A percentile compares a stretch with the other conserved stretches of the same genome.
phyloP scores from a whole-genome alignment of 2,888 invertebrate species.

The Mechanitis mazaeus region DNA sequence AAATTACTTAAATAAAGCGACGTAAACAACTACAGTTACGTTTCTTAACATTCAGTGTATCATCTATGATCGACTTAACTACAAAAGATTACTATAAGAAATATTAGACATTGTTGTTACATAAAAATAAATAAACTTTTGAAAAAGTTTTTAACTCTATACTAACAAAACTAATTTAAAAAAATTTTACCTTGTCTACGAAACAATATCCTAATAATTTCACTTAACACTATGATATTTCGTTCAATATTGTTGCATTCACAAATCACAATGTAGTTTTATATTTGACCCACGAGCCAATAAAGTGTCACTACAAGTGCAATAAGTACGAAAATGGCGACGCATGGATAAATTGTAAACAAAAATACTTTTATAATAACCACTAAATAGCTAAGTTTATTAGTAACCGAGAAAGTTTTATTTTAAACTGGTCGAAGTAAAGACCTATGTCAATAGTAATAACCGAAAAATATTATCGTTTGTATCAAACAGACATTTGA shows the following conservation, averaged over 20 bases:
- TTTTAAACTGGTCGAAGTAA: background rate
- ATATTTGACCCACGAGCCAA: slow-evolving; percentile 20
- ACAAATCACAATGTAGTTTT: slow-evolving; percentile 18
- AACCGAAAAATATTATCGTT: slow-evolving; percentile 17
- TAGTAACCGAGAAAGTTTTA: slow-evolving; percentile 1
- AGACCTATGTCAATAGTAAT: slow-evolving; percentile 3
- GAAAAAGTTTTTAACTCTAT: background rate
- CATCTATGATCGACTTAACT: too few relatives aligned
- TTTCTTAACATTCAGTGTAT: too few relatives aligned
- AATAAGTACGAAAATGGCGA: slow-evolving; percentile 49
- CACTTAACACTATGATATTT: slow-evolving; percentile 5
- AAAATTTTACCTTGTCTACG: slow-evolving; percentile 9
- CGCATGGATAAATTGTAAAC: slow-evolving; percentile 34
- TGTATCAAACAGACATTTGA: slow-evolving; percentile 6
- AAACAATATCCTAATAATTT: slow-evolving; percentile 11
- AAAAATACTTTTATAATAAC: slow-evolving; percentile 18
- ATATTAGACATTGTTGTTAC: background rate
- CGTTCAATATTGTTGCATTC: background rate
- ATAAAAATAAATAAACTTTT: slow-evolving; percentile 3
- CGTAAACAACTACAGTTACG: too few relatives aligned
- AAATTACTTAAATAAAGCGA: too few relatives aligned
- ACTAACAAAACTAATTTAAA: background rate
- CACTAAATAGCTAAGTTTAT: slow-evolving; percentile 3
- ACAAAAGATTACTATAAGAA: too few relatives aligned
- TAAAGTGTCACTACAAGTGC: slow-evolving; percentile 29